phyloP scores from a whole-genome alignment of 2,888 invertebrate species.

The Metellina segmentata region DNA sequence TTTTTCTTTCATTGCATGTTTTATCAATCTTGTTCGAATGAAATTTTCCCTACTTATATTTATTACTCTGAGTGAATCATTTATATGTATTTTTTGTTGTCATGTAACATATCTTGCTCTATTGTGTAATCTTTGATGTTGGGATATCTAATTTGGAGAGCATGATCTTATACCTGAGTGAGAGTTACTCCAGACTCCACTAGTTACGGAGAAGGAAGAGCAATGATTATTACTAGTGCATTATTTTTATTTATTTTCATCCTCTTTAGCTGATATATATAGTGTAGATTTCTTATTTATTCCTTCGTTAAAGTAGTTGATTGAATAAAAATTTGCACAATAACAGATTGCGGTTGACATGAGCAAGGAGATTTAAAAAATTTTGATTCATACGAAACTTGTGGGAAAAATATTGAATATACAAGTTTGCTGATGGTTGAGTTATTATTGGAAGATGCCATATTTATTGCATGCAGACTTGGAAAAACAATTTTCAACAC shows the following conservation, averaged over 20 bases:
- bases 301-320: conserved; percentile 17
- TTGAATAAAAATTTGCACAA: background rate
- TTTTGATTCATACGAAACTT: background rate
- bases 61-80: conserved; percentile 11
- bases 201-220: background rate
- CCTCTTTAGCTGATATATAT: conserved; percentile 18
- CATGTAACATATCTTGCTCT: background rate
- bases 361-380: background rate
- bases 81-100: background rate
- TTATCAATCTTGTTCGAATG: too few relatives aligned
- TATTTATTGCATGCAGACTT: background rate
- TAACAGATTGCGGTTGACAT: background rate
- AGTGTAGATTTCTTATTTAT: conserved; percentile 29
- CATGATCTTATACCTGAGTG: background rate
- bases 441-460: background rate
- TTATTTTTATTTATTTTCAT: conserved; percentile 54
- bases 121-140: conserved; percentile 4
- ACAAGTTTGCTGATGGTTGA: background rate
- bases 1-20: too few relatives aligned
- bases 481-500: background rate
- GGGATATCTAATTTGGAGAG: background rate
- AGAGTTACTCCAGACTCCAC: background rate
- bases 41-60: background rate
- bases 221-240: conserved; percentile 24
- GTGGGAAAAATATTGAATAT: background rate